Base-by-base conservation (phyloP, 2,113 vertebrate species). In the Paracanthobrama guichenoti region DNA sequence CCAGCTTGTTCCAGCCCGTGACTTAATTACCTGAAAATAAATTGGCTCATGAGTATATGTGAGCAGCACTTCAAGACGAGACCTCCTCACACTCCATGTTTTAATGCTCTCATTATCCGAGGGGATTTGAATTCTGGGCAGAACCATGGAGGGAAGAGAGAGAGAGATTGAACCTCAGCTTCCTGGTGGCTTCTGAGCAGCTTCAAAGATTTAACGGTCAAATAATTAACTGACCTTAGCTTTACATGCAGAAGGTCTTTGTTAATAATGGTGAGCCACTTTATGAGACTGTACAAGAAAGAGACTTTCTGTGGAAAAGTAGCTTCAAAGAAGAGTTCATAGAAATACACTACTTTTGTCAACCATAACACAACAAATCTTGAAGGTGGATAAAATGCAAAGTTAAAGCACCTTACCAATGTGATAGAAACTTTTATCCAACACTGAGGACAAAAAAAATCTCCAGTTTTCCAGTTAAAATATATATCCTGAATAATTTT, bases 11-110 rank as follows among this genome's bases (percentile, higher is more conserved):
- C 83, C 85, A 87, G 69, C 79, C 85, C 78, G 79, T 84, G 76
- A 83, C 85, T 90, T 93, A 90, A 93, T 93, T 91, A 91, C 85
- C 83, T 87, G 74, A 74, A 87, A 91, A 91, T 89, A 79, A 92
- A 93, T 90, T 84, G 82, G 77, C 89, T 90, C 59, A 73, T 72
- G 84, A 77, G 84, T 79, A 88, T 87, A 89, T 86, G 86, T 77
- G 76, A 89, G 69, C 80, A 77, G 83, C 86, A 82, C 86, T 88
- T 93, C 84, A 92, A 91, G 87, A 90, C 89, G 83, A 88, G 86
- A 89, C 88, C 87, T 85, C 84, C 82, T 88, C 71, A 78, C 85
- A 86, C 88, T 76, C 73, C 53, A 86, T 88, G 84, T 83, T 82
- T 87, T 90, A 91, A 88, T 92, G 86, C 86, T 81, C 86, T 92